phyloP scores from a whole-genome alignment of 2,888 invertebrate genomes.

The Machimus atricapillus region DNA sequence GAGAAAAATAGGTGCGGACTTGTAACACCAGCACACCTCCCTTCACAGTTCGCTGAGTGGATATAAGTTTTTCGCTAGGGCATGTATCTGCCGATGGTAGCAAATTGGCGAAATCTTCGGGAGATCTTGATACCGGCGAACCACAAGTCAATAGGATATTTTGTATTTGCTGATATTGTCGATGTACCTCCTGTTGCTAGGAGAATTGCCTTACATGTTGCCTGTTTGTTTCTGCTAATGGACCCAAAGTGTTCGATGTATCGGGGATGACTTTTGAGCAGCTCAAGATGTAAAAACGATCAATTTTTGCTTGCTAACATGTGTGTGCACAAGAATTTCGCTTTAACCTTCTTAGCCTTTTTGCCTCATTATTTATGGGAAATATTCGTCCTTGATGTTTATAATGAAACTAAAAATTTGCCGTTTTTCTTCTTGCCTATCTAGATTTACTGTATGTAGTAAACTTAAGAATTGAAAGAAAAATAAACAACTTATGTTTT shows the following conservation, averaged over 20 bases:
- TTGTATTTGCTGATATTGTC: not conserved
- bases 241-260: not conserved
- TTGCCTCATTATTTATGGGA: not conserved
- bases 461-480: not conserved
- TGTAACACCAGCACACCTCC: constrained; percentile 18
- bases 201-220: not conserved
- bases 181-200: not conserved
- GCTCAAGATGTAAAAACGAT: not conserved
- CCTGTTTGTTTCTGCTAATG: not conserved
- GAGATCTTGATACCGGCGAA: constrained; percentile 4
- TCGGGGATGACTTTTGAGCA: not conserved
- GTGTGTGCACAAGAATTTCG: not conserved
- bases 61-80: not conserved
- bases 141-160: constrained; percentile 33
- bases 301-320: not conserved
- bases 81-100: constrained; percentile 11
- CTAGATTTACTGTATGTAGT: not conserved
- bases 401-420: not conserved
- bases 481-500: too few relatives aligned
- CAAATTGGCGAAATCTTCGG: constrained; percentile 9
- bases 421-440: too few relatives aligned
- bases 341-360: not conserved
- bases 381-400: not conserved
- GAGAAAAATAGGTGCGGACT: constrained; percentile 33
- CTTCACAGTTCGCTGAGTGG: not conserved